Conservation (phyloP, 2,888 invertebrate species). For the Chirona hameri region DNA sequence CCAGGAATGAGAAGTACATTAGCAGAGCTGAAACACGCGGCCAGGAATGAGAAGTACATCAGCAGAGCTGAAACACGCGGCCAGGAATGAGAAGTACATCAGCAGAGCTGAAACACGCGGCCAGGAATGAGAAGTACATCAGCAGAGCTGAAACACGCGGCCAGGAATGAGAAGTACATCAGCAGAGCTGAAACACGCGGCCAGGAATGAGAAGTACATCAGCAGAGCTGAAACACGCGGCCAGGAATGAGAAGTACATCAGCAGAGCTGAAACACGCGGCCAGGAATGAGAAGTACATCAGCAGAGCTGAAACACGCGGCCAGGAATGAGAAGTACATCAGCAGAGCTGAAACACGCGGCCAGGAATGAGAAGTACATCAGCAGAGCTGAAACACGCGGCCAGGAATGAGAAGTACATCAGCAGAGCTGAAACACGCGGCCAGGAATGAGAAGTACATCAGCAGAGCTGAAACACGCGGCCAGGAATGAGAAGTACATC, state of each 20-base stretch:
- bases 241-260: slow-evolving; percentile 61
- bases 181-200: slow-evolving; percentile 56
- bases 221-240: slow-evolving; percentile 56
- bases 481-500: slow-evolving; percentile 61
- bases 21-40: slow-evolving; percentile 56
- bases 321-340: slow-evolving; percentile 61
- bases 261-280: slow-evolving; percentile 56
- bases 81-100: slow-evolving; percentile 61
- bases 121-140: slow-evolving; percentile 61
- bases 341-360: slow-evolving; percentile 56
- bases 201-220: slow-evolving; percentile 61
- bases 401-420: slow-evolving; percentile 61
- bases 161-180: slow-evolving; percentile 61
- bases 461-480: slow-evolving; percentile 56
- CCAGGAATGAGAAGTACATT: slow-evolving; percentile 61
- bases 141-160: slow-evolving; percentile 56
- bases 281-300: slow-evolving; percentile 61
- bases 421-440: slow-evolving; percentile 56
- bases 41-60: slow-evolving; percentile 61
- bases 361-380: slow-evolving; percentile 61
- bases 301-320: slow-evolving; percentile 56
- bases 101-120: slow-evolving; percentile 56
- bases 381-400: slow-evolving; percentile 56
- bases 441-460: slow-evolving; percentile 61
- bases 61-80: slow-evolving; percentile 56